Evolutionary conservation across 2,113 vertebrate genomes (phyloP), one percentile per base, ranked within the genome.

Genomic region (Cyanistes caeruleus): DNA sequence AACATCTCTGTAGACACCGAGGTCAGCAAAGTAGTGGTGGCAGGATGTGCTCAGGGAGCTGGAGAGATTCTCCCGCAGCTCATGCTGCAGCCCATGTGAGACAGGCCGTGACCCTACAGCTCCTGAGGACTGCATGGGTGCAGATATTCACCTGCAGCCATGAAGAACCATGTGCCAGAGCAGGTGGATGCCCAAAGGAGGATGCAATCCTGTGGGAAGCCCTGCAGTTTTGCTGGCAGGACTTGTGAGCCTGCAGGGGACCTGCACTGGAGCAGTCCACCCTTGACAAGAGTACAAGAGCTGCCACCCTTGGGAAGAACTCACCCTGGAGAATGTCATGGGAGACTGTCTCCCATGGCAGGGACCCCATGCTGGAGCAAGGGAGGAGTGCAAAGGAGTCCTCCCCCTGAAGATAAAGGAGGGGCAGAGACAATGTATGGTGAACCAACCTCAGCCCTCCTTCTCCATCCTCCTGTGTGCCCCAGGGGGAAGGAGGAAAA

Each of bases 1-100:
- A 73, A 35, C 5, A n/a, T 22, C 27, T 43, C 39, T 49, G 31
- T 1, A 7, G 59, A 48, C 30, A 31, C 6, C 2, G 2, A 44
- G 4, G 13, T 67, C 65, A 74, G 35, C 18, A 58, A 43, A 59
- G 55, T 25, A 63, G n/a, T 3, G 41, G 15, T 16, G n/a, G 5
- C 49, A 48, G 39, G 15, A 70, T 2, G 6, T 69, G 30, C 20
- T 89, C 5, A 0, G 3, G 64, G 16, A 10, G 14, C 19, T 39
- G 33, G 27, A 89, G 43, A 76, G 14, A 44, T 68, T 62, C 13
- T 27, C 31, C 14, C 23, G 33, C 21, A 52, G 60, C 10, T 25
- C 0, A 0, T 48, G 18, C 30, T 48, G 39, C n/a, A 14, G 21
- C 16, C n/a, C 8, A 5, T 9, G 25, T 15, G 72, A 16, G 17